Conservation (phyloP, 2,888 invertebrate species). For the Caenorhabditis drosophilae region DNA sequence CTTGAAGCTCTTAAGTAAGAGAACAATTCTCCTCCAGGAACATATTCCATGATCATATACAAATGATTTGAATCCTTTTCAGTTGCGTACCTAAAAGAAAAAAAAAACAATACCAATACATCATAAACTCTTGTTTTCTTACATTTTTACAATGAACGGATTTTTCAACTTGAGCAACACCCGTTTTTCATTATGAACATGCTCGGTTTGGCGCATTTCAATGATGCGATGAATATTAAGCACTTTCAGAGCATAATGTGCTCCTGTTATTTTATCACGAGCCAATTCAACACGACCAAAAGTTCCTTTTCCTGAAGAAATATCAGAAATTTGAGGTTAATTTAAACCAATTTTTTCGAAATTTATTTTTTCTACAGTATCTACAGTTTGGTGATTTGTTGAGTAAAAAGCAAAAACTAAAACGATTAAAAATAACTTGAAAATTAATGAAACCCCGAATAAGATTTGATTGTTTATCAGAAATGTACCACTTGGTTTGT, state of each 20-base stretch:
- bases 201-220: slow-evolving; percentile 89
- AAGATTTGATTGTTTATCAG: too few species aligned
- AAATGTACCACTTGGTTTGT: too few species aligned
- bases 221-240: slow-evolving; percentile 81
- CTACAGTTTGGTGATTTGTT: too few species aligned
- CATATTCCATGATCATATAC: slow-evolving; percentile 96
- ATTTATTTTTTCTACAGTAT: too few species aligned
- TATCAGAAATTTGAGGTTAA: too few species aligned
- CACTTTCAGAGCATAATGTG: slow-evolving; percentile 91
- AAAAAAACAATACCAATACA: background rate
- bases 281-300: slow-evolving; percentile 90
- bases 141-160: slow-evolving; percentile 94
- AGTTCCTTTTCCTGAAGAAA: slow-evolving; percentile 80
- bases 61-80: slow-evolving; percentile 87
- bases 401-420: background rate
- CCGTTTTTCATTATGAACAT: slow-evolving; percentile 94
- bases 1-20: slow-evolving; percentile 52
- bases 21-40: slow-evolving; percentile 94
- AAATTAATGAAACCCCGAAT: too few species aligned
- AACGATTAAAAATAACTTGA: too few species aligned
- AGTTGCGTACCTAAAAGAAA: slow-evolving; percentile 82
- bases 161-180: slow-evolving; percentile 84
- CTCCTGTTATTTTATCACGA: slow-evolving; percentile 73
- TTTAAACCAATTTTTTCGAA: too few species aligned
- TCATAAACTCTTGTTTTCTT: slow-evolving; percentile 71